phyloP scores from a whole-genome alignment of 2,888 invertebrate genomes.

The Antheraea assamensis region DNA sequence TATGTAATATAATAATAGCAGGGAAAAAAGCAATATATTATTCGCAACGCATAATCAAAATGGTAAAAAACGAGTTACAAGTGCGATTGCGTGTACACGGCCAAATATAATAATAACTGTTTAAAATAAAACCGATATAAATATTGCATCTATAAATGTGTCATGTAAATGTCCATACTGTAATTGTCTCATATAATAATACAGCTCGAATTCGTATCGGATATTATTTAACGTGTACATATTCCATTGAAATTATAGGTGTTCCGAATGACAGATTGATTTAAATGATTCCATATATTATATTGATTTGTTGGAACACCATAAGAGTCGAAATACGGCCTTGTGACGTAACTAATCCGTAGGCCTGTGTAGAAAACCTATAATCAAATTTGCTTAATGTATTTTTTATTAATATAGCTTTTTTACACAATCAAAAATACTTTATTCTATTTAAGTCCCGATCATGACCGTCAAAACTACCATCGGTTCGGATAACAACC shows the following conservation, averaged over 20 bases:
- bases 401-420: too few relatives aligned
- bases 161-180: slow-evolving; percentile 55
- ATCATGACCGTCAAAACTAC: too few relatives aligned
- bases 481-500: too few relatives aligned
- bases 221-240: slow-evolving; percentile 35
- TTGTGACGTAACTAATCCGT: slow-evolving; percentile 5
- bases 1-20: slow-evolving; percentile 6
- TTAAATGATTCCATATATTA: slow-evolving; percentile 28
- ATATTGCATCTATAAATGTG: slow-evolving; percentile 47
- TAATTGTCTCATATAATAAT: slow-evolving; percentile 39
- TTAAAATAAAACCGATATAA: slow-evolving; percentile 43
- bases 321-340: not conserved
- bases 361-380: not conserved
- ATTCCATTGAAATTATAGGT: slow-evolving; percentile 38
- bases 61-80: slow-evolving; percentile 21
- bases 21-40: slow-evolving; percentile 11
- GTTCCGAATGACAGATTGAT: slow-evolving; percentile 30
- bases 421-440: too few relatives aligned
- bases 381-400: not conserved
- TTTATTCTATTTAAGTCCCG: too few relatives aligned
- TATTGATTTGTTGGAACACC: slow-evolving; percentile 12
- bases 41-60: slow-evolving; percentile 15
- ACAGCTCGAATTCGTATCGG: slow-evolving; percentile 47
- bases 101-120: slow-evolving; percentile 38
- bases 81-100: slow-evolving; percentile 36